Base-by-base conservation (phyloP, 2,888 invertebrate species). In the Drosophila villosipedis region DNA sequence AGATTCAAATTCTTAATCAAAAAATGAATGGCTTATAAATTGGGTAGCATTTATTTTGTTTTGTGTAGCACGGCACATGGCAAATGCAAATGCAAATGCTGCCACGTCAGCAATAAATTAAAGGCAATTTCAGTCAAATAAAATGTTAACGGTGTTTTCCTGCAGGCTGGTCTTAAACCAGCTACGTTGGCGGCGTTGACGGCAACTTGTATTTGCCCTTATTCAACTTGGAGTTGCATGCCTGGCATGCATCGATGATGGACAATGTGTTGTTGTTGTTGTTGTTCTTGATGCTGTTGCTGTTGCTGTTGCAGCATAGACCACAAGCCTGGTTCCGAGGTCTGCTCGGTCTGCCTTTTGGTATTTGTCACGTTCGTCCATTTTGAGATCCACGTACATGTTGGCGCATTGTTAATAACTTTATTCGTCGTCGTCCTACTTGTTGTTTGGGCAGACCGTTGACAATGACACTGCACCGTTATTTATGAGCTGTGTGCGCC, bases 321-420 rank as follows among this genome's bases (percentile, higher is more conserved):
- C 30, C 33, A 35, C 43, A 43, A 49, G 59, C 57, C 49, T 61
- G 69, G 76, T 54, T 31, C 67, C 19, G 61, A 30, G 62, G 28
- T 39, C 19, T 25, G 41, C 19, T 25, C 14, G 70, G 58, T 31
- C 28, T 61, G 73, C 70, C 67, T 77, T 84, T 86, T 82, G 84
- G 85, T 91, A 92, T 92, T 92, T 92, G 92, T 91, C 92, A 92
- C 92, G 92, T 92, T 92, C 92, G 75, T 86, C 92, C 90, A 85
- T 92, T 91, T 91, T 90, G 73, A 91, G 92, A 89, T 79, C 69
- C 87, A 79, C 85, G 91, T 88, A 89, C 92, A 92, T 82, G 91
- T 86, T 87, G 91, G 76, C 83, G 91, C 91, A 91, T 91, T 92
- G 91, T 91, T 91, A 91, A 92, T 92, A 91, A 90, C 89, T 89